These are phyloP conservation scores for Atherinomorus stipes DNA, from an alignment of 2,113 vertebrate species.

Conservation along the genomic window DNA sequence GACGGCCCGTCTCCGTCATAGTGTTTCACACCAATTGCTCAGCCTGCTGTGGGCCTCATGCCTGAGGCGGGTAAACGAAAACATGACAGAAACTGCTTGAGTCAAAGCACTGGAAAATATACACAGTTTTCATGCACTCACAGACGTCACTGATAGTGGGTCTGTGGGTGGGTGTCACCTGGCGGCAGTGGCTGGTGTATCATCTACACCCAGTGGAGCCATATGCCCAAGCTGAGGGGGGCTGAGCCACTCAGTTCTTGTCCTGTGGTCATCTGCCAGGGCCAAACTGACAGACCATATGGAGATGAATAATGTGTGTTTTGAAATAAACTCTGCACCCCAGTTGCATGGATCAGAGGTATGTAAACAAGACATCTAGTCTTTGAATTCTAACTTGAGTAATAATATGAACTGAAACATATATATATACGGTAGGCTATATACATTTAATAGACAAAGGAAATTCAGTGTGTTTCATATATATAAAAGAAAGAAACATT, in stretches of 20 bases:
- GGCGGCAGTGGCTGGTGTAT: conserved; percentile 35
- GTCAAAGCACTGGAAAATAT: conserved; percentile 59
- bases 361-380: conserved; percentile 8
- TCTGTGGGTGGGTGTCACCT: conserved; percentile 55
- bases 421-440: too few relatives aligned
- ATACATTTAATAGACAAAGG: too few relatives aligned
- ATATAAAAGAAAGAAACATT: too few relatives aligned
- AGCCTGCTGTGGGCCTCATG: conserved; percentile 33
- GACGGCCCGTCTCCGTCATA: conserved; percentile 8
- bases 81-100: conserved; percentile 62
- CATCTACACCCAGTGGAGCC: conserved; percentile 46
- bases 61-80: conserved; percentile 65
- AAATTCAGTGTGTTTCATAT: too few relatives aligned
- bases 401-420: too few relatives aligned
- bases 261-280: conserved; percentile 48
- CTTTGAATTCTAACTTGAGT: not conserved
- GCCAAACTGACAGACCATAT: conserved; percentile 64
- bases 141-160: conserved; percentile 12
- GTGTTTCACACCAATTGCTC: conserved; percentile 49
- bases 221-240: conserved; percentile 61
- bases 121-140: conserved; percentile 24
- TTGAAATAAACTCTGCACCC: conserved; percentile 23
- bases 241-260: conserved; percentile 24
- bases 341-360: conserved; percentile 8
- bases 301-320: conserved; percentile 46